Conservation (phyloP, 2,888 invertebrate genomes). For the Eulithis testata region DNA sequence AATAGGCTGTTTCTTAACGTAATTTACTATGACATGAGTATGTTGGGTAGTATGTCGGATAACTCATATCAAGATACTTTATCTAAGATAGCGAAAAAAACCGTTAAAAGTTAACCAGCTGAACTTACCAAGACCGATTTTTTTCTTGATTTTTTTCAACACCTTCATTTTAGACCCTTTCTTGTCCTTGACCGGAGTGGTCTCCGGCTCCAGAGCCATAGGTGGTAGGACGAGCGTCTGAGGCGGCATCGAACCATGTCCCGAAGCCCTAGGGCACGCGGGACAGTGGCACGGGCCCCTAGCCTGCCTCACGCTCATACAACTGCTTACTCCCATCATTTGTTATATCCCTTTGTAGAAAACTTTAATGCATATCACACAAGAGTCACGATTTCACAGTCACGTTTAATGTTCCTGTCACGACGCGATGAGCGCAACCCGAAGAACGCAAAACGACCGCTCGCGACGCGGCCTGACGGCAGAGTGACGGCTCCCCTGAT, state of each 20-base stretch:
- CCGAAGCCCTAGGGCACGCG: constrained; percentile 78
- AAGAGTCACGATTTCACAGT: constrained; percentile 40
- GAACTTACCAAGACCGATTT: constrained; percentile 93
- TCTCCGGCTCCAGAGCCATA: constrained; percentile 77
- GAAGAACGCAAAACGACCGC: constrained; percentile 63
- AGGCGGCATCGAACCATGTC: constrained; percentile 71
- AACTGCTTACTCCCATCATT: constrained; percentile 84
- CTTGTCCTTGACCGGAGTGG: constrained; percentile 76
- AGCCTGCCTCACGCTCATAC: constrained; percentile 82
- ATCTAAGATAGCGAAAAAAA: constrained; percentile 27
- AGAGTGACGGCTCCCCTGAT: constrained; percentile 58
- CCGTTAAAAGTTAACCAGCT: constrained; percentile 51
- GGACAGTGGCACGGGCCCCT: constrained; percentile 84
- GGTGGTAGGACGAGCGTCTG: constrained; percentile 78
- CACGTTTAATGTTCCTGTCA: constrained; percentile 28
- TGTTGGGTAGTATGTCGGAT: background rate
- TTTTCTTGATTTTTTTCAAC: constrained; percentile 94
- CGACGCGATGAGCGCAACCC: constrained; percentile 17
- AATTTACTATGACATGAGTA: background rate
- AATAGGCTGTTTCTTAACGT: background rate
- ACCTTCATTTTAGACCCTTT: constrained; percentile 92
- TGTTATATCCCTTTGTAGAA: constrained; percentile 46
- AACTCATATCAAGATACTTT: constrained; percentile 17
- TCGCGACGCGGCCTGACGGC: constrained; percentile 64
- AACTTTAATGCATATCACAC: constrained; percentile 45